Base-by-base conservation (phyloP, 2,888 invertebrate genomes). In the Acleris laterana region DNA sequence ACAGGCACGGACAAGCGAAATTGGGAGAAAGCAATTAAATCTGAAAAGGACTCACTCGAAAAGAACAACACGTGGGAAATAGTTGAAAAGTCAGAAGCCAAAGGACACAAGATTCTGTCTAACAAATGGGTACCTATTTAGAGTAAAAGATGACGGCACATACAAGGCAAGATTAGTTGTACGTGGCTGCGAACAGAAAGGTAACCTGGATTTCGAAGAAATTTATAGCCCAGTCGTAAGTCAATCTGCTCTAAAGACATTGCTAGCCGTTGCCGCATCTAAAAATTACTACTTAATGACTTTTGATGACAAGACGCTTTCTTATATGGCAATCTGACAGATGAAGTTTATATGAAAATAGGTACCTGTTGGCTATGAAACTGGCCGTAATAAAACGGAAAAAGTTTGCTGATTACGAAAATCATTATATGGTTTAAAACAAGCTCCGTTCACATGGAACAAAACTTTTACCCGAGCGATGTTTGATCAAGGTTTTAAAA, bases 91-190 rank as follows among this genome's bases (percentile, higher is more conserved):
- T n/a, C n/a, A 44, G 56, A 56, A n/a, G 44, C 56, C 20, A 56
- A 56, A 22, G 56, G 56, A 25, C 56, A 56, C 22, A 56, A 46
- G 13, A 46, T 56, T 16, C 25, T 56, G 16, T 56, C 56, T 0
- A 46, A 44, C 25, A 56, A 56, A 44, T 44, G 56, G 56, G 56
- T 56, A n/a, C n/a, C n/a, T n/a, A 7, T 44, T 56, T 44, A 22
- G 56, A 16, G 16, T 56, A 7, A 56, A 56, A 56, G 56, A 56
- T 22, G 56, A 56, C 22, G 56, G 56, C 5, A 56, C 56, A 3
- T 52, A 52, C n/a, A 52, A 25, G 51, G 28, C 51, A 6, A 52
- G 51, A 52, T 52, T 52, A 52, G 51, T 52, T n/a, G 28, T 52
- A 52, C 28, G 28, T n/a, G 51, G 51, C n/a, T 52, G 51, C 28